Percentiles rank a stretch among this genome's conserved stretches.
These are phyloP conservation scores for Hemibagrus wyckioides DNA, from an alignment of 2,113 vertebrate genomes.

Conservation along the genomic window DNA sequence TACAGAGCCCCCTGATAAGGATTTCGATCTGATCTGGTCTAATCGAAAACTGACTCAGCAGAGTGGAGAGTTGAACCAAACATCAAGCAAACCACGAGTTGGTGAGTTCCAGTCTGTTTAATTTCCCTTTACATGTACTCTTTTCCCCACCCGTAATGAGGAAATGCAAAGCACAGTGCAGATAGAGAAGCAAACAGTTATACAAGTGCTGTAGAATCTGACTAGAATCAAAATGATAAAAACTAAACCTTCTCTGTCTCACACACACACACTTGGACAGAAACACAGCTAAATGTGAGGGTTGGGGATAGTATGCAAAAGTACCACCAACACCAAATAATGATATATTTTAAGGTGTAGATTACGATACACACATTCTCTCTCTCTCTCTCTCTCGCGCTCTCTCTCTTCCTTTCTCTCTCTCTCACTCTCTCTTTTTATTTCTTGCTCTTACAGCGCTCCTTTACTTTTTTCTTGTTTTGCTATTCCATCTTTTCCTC, in stretches of 20 bases:
- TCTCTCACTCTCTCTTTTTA: slow-evolving; percentile 1
- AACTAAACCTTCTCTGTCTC: background rate
- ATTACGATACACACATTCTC: background rate
- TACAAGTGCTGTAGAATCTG: background rate
- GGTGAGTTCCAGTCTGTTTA: slow-evolving; percentile 51
- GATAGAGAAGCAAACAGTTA: background rate
- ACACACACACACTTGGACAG: slow-evolving; percentile 3
- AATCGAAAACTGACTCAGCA: slow-evolving; percentile 61
- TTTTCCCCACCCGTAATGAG: background rate
- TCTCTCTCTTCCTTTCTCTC: background rate
- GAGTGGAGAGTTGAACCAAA: slow-evolving; percentile 60
- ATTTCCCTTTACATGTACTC: background rate
- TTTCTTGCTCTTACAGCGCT: background rate
- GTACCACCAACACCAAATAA: background rate
- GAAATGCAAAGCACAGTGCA: background rate
- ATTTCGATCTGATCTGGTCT: slow-evolving; percentile 16
- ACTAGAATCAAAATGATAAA: background rate
- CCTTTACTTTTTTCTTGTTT: background rate
- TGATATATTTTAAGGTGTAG: background rate
- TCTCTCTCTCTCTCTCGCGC: background rate
- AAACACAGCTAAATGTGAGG: background rate
- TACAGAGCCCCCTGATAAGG: background rate
- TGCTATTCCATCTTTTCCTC: slow-evolving; percentile 26
- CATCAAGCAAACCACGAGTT: slow-evolving; percentile 53
- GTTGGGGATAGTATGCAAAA: background rate